Evolutionary conservation across 2,797 vertebrate species (phyloP).

Genomic region (Denticeps clupeoides): DNA sequence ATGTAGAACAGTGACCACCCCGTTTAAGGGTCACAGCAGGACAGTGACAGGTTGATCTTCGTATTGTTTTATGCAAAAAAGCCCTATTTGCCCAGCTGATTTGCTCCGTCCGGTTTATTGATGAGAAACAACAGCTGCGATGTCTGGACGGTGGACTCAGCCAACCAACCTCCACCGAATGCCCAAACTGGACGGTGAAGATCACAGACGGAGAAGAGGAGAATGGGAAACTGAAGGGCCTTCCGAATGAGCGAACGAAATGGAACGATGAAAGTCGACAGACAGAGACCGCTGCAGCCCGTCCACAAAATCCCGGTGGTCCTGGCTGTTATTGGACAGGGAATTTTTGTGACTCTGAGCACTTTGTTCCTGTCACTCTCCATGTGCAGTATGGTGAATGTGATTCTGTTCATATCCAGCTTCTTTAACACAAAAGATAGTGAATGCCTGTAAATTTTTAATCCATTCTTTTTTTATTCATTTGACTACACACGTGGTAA

Average conservation of each 20-base stretch:
- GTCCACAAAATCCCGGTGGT: conserved; percentile 31
- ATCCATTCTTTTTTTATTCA: too few relatives aligned
- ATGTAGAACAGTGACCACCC: too few relatives aligned
- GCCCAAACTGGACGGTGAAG: conserved; percentile 1
- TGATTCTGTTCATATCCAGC: too few relatives aligned
- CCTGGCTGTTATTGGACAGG: too few relatives aligned
- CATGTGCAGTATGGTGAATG: too few relatives aligned
- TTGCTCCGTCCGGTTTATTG: conserved; percentile 16
- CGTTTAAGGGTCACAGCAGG: too few relatives aligned
- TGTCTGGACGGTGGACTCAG: conserved; percentile 43
- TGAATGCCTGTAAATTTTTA: too few relatives aligned
- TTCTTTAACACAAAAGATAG: too few relatives aligned
- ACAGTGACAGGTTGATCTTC: neutral
- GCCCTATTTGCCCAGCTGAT: conserved; percentile 29
- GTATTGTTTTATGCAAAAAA: conserved; percentile 9
- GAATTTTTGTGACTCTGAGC: too few relatives aligned
- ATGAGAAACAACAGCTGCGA: conserved; percentile 48
- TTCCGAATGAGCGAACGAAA: neutral
- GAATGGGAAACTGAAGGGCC: neutral
- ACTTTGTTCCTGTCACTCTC: too few relatives aligned
- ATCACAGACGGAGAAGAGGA: neutral
- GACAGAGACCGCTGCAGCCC: conserved; percentile 50
- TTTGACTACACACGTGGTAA: too few relatives aligned
- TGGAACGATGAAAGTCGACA: conserved; percentile 14
- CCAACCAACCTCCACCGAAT: conserved; percentile 20